Base-by-base conservation (phyloP, 30 jellyfish, hydroid and myxozoan species). In the Chrysaora quinquecirrha region DNA sequence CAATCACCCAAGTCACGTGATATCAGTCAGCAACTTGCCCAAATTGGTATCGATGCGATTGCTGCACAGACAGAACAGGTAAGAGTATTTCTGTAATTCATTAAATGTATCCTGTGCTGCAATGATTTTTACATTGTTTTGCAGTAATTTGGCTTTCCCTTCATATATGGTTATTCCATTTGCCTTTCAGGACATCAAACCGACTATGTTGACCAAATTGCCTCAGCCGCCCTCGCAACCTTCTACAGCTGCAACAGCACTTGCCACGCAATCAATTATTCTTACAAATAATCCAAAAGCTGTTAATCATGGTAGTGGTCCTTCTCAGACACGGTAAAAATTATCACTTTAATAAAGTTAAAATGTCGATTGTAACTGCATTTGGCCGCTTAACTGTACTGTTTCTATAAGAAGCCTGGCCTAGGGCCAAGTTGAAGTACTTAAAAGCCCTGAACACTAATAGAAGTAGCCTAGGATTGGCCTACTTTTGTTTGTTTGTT, bases 21-120 rank as follows among this genome's bases (percentile, higher is more conserved):
- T 58, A 64, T 83, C 76, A 73, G 35, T 48, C 87, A 60, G 56
- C 91, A 81, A 28, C 31, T 81, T 73, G 91, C 91, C 3, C 91
- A 81, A 34, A 81, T 81, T 31, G 91, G 91, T 0, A 81, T 81
- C 32, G 91, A 81, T 54, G 91, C 91, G 1, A 81, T 81, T 10
- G 54, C 54, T 38, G 54, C 54, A 38, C 54, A 38, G 14, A 38
- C 54, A 14, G 54, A 38, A 38, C 54, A 38, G 54, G 54, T 38
- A 38, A 3, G 54, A 14, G 54, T 38, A 38, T 38, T 38, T 14
- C 14, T 38, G 14, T n/a, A n/a, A n/a, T n/a, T n/a, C n/a, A n/a
- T n/a, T n/a, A n/a, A n/a, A n/a, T n/a, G n/a, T n/a, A n/a, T n/a
- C n/a, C n/a, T n/a, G n/a, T n/a, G n/a, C n/a, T n/a, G n/a, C n/a